These are phyloP conservation scores for Anoplolepis gracilipes DNA, from an alignment of 1,140 invertebrate genomes.

Conservation along the genomic window DNA sequence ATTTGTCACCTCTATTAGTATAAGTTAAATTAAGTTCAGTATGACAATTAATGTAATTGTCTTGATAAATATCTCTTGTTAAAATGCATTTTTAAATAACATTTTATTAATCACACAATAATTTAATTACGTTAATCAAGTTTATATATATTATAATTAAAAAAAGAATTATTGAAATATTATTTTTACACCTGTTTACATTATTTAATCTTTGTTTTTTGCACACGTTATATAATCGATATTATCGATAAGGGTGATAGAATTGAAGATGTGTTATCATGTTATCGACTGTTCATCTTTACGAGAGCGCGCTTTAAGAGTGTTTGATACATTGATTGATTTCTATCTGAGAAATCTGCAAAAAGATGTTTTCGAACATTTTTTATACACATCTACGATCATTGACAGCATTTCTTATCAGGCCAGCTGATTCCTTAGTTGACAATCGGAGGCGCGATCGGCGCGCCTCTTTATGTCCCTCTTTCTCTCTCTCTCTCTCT, in stretches of 20 bases:
- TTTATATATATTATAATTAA: background rate
- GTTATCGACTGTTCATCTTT: background rate
- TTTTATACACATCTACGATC: background rate
- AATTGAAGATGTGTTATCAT: background rate
- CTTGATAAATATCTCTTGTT: background rate
- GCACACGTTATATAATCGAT: background rate
- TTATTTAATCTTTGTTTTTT: background rate
- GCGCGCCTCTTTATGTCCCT: conserved; percentile 6
- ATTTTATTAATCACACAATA: background rate
- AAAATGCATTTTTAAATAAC: background rate
- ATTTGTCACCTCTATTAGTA: too few relatives aligned
- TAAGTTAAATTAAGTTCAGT: background rate
- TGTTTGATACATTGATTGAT: background rate
- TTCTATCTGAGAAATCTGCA: too few relatives aligned
- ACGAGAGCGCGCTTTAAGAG: background rate
- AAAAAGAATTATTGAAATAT: background rate
- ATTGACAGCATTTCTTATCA: conserved; percentile 61
- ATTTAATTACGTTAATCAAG: background rate
- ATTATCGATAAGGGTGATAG: background rate
- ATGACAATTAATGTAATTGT: background rate
- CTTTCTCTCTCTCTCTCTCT: background rate
- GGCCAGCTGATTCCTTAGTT: conserved; percentile 64
- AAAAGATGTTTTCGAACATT: background rate
- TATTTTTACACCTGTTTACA: background rate
- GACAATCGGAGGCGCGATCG: conserved; percentile 61